A percentile compares a stretch with the other conserved stretches of the same genome.
Evolutionary conservation across 2,113 vertebrate genomes (phyloP).

Genomic region (Sialia sialis): DNA sequence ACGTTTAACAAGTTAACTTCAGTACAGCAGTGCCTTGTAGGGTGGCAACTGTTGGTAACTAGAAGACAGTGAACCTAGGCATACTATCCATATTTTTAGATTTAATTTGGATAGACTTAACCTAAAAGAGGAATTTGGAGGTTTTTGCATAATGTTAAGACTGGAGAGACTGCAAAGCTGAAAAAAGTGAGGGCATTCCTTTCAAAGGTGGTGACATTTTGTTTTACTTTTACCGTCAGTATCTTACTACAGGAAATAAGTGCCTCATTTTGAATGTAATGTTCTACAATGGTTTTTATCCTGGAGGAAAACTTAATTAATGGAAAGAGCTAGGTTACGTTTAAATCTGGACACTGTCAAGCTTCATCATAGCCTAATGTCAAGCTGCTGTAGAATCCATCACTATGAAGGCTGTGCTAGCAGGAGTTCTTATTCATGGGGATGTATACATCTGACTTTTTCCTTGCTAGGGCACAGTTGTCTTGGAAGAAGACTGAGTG

Average conservation of each 20-base stretch:
- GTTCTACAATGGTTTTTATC: background rate
- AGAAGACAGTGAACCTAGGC: conserved; percentile 25
- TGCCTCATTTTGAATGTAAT: background rate
- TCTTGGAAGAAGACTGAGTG: background rate
- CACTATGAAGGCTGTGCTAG: background rate
- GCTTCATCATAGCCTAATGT: background rate
- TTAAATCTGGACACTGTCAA: background rate
- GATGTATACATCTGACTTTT: background rate
- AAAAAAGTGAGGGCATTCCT: conserved; percentile 46
- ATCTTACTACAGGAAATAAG: background rate
- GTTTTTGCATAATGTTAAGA: conserved; percentile 36
- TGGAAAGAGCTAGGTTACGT: background rate
- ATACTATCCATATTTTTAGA: conserved; percentile 51
- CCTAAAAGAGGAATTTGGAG: conserved; percentile 5
- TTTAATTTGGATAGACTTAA: conserved; percentile 28
- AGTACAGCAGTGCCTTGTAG: background rate
- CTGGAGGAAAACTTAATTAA: background rate
- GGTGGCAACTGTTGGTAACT: conserved; percentile 22
- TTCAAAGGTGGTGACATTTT: background rate
- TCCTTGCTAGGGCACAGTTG: background rate
- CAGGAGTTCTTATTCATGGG: background rate
- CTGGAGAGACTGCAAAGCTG: conserved; percentile 48
- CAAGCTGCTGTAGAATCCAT: background rate
- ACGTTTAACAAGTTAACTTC: conserved; percentile 11
- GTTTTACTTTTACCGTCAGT: background rate